Evolutionary conservation across 2,888 invertebrate genomes (phyloP), one percentile per base, ranked within the genome.

Genomic region (Dichetophora obliterata): DNA sequence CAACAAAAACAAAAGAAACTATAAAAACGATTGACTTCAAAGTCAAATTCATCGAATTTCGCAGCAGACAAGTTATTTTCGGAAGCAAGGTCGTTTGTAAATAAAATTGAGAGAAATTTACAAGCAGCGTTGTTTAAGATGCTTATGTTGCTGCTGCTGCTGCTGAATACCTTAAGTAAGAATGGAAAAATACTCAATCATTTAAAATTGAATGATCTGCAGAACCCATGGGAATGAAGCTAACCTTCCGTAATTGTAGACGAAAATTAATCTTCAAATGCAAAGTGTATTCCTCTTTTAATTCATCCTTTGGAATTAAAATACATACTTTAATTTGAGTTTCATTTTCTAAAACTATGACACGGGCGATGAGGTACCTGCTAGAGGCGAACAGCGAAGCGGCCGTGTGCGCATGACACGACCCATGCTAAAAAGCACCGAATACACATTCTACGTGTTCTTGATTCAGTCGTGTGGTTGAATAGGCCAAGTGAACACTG

Each of bases 391-490:
- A 43, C 5, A 48, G 16, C 24, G 43, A 14, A 65, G 48, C 74
- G 74, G 74, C 66, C 74, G 22, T 54, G 74, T 74, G 77, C 76
- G 73, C 72, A 79, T 73, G 73, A 75, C 81, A 76, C 81, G 81
- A 82, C 81, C 81, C 81, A 81, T 78, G 81, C 80, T 77, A 78
- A 80, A 79, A 79, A 79, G 75, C 68, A 54, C 54, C n/a, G 77
- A 73, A 79, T 63, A 80, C 70, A 81, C 75, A 75, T 71, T 75
- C 78, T 63, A 81, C 80, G 76, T 81, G 79, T 81, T 81, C 81
- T 81, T 80, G 50, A 65, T 50, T 73, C 50, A 61, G 76, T 54
- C 76, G 75, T 74, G 69, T 72, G 68, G 70, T 77, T 80, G 74
- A 73, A 76, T 77, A 79, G 75, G 72, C 66, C 19, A 57, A 74